phyloP scores from a whole-genome alignment of 2,797 vertebrate species.

The Notoglanidium macrostoma region DNA sequence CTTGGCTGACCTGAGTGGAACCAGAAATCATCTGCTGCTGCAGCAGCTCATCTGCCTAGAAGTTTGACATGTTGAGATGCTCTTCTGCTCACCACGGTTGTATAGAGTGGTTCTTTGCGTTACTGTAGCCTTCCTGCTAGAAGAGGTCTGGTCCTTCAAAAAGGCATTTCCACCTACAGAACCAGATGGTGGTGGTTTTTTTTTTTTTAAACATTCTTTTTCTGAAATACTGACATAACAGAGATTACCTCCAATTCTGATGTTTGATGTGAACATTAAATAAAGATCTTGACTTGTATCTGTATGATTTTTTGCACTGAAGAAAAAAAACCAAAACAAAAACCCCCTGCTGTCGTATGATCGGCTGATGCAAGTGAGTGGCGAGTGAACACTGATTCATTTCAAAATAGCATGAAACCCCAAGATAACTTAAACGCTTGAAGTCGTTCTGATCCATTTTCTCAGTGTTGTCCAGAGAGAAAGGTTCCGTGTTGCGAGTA shows the following conservation, averaged over 20 bases:
- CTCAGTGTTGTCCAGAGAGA: background rate
- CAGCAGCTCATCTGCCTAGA: background rate
- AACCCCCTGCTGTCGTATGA: background rate
- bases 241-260: background rate
- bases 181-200: background rate
- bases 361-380: background rate
- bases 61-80: background rate
- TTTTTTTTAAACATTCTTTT: background rate
- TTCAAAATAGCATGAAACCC: background rate
- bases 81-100: background rate
- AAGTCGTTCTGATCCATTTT: background rate
- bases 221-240: background rate
- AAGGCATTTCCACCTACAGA: background rate
- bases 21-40: background rate
- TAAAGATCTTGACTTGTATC: background rate
- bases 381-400: background rate
- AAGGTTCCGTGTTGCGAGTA: background rate
- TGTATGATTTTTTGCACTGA: background rate
- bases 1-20: background rate
- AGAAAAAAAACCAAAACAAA: background rate
- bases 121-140: background rate
- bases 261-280: background rate
- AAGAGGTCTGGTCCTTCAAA: background rate
- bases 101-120: background rate
- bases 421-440: background rate